Evolutionary conservation across 1,140 invertebrate genomes (phyloP), one percentile per base, ranked within the genome.

Genomic region (Rhizoglyphus robini): DNA sequence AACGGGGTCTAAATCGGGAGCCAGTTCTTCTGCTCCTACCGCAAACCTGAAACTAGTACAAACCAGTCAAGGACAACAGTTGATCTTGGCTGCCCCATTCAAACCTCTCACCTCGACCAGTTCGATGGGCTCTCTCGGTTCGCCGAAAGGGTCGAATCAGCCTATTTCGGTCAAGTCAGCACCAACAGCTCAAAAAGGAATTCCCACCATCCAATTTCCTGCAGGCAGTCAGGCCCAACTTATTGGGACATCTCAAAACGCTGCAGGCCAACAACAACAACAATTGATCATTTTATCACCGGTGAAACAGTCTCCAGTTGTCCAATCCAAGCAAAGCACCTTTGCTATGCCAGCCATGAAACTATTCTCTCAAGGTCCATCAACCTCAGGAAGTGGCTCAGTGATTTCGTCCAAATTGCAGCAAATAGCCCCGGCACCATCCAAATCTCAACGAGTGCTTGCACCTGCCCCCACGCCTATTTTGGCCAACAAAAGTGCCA

Each of bases 221-320:
- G 8, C 36, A 41, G 36, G 8, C 36, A 41, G 18, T 41, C 36
- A 51, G 48, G 3, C 2, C 15, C 48, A 27, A 51, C 29, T 41
- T 41, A n/a, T n/a, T n/a, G n/a, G n/a, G n/a, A n/a, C n/a, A n/a
- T n/a, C n/a, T n/a, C n/a, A n/a, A n/a, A n/a, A n/a, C n/a, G n/a
- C n/a, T n/a, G n/a, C 30, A n/a, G 8, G 23, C 11, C 15, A 4
- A 3, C 59, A 61, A 61, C 59, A 34, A 38, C 64, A 65, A 65
- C 64, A 54, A 65, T 27, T 65, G 3, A 30, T 65, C 20, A 23
- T 65, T 13, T 38, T 65, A 8, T 65, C 64, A 3, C 64, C 64
- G 31, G 51, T 59, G 13, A 65, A 65, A 58, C 23, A 4, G 20
- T 5, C 31, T 15, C 20, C 4, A 65, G 23, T 18, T 61, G 18